Percentiles rank a stretch among this genome's conserved stretches.
phyloP scores from a whole-genome alignment of 2,113 vertebrate genomes.

The Coturnix japonica region DNA sequence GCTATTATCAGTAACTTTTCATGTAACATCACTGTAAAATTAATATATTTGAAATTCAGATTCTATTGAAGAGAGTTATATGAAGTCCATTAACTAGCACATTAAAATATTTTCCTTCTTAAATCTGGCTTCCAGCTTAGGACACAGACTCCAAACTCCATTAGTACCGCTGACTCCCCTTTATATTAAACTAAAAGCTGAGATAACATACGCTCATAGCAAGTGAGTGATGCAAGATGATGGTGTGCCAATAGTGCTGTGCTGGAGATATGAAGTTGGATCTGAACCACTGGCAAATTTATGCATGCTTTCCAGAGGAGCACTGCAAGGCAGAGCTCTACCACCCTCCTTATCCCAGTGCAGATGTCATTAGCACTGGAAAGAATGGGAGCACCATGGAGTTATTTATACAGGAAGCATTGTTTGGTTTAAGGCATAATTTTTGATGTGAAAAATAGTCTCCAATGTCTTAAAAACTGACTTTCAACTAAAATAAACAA shows the following conservation, averaged over 20 bases:
- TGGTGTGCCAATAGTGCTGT: neutral
- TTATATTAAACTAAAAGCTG: constrained; percentile 28
- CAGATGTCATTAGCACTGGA: neutral
- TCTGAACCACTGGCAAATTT: constrained; percentile 38
- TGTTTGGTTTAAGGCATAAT: neutral
- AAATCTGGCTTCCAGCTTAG: neutral
- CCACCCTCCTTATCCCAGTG: neutral
- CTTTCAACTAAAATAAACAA: constrained; percentile 26
- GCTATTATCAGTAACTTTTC: neutral
- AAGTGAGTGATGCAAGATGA: constrained; percentile 36
- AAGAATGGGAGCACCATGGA: neutral
- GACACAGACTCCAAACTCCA: neutral
- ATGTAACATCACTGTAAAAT: neutral
- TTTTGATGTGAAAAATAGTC: constrained; percentile 9
- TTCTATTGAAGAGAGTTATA: neutral
- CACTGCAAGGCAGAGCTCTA: neutral
- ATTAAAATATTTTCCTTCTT: constrained; percentile 6
- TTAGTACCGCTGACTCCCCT: constrained; percentile 7
- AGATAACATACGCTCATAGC: neutral
- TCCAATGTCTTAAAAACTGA: neutral
- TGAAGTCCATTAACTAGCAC: neutral
- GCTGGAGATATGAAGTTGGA: neutral
- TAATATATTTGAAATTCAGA: neutral
- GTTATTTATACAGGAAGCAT: constrained; percentile 2
- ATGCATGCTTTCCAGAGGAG: constrained; percentile 7